These are phyloP conservation scores for Crocuta crocuta DNA, from an alignment of 2,113 vertebrate genomes.

Conservation along the genomic window DNA sequence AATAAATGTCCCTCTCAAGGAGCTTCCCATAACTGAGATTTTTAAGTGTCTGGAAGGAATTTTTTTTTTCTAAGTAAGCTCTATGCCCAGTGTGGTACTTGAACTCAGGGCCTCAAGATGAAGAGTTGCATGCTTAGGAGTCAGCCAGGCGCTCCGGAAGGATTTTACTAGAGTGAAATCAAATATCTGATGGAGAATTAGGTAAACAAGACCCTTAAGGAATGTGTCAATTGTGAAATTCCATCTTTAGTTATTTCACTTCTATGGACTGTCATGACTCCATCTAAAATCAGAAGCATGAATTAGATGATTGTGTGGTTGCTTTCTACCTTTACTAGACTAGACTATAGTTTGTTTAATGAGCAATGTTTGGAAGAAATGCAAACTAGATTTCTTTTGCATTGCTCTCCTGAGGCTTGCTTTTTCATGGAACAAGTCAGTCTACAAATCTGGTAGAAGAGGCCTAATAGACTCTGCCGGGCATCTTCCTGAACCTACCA, in stretches of 20 bases:
- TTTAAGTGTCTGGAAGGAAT: not conserved
- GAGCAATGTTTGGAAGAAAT: not conserved
- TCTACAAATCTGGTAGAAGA: not conserved
- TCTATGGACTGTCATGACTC: not conserved
- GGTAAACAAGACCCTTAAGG: not conserved
- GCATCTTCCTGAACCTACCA: not conserved
- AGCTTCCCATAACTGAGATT: not conserved
- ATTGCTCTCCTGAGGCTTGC: not conserved
- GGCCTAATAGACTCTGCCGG: not conserved
- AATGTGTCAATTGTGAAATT: not conserved
- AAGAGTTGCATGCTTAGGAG: not conserved
- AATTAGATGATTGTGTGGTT: not conserved
- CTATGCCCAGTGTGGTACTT: not conserved
- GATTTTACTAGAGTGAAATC: not conserved
- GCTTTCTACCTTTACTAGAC: not conserved
- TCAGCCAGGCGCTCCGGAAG: not conserved
- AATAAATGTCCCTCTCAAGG: not conserved
- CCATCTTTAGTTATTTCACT: not conserved
- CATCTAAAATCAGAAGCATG: conserved; percentile 23
- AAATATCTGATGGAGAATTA: not conserved
- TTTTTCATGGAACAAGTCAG: conserved; percentile 17
- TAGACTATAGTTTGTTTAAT: not conserved
- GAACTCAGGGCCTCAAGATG: not conserved
- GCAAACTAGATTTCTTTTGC: not conserved
- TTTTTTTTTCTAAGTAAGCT: not conserved